A percentile compares a stretch with the other conserved stretches of the same genome.
Conservation (phyloP, 1,140 invertebrate genomes). For the Aphidius gifuensis region DNA sequence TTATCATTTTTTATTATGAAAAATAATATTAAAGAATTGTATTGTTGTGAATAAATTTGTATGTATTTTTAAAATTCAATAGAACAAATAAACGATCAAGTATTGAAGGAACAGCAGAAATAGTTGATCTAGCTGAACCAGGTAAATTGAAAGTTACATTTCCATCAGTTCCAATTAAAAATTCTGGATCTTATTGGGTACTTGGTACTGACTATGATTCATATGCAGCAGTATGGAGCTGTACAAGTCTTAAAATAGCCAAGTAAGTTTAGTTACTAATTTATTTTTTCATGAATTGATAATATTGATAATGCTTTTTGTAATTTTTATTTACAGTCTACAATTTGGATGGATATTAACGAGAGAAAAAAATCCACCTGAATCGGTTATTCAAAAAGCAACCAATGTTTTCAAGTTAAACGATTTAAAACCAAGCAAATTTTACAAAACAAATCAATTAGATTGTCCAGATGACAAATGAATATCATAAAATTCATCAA, state of each 20-base stretch:
- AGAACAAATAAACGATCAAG: conserved; percentile 2
- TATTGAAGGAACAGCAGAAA: background rate
- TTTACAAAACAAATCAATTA: conserved; percentile 11
- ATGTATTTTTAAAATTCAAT: background rate
- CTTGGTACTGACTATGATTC: conserved; percentile 70
- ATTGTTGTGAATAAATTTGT: conserved; percentile 38
- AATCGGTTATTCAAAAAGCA: conserved; percentile 4
- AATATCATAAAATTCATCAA: no score
- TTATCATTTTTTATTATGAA: conserved; percentile 28
- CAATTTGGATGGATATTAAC: conserved; percentile 20
- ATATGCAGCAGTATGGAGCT: conserved; percentile 70
- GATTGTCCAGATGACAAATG: background rate
- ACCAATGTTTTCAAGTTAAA: background rate
- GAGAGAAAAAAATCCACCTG: conserved; percentile 16
- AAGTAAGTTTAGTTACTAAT: background rate
- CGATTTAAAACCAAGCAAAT: background rate
- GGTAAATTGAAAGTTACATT: conserved; percentile 58
- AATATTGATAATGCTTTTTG: background rate
- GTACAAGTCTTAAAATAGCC: conserved; percentile 58
- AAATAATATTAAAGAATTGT: no score
- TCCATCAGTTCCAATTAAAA: conserved; percentile 51
- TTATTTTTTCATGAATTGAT: no score
- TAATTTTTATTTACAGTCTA: conserved; percentile 4
- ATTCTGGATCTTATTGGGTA: conserved; percentile 64
- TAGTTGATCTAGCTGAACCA: conserved; percentile 38